Evolutionary conservation across 2,113 vertebrate genomes (phyloP).

Genomic region (Rissa tridactyla): DNA sequence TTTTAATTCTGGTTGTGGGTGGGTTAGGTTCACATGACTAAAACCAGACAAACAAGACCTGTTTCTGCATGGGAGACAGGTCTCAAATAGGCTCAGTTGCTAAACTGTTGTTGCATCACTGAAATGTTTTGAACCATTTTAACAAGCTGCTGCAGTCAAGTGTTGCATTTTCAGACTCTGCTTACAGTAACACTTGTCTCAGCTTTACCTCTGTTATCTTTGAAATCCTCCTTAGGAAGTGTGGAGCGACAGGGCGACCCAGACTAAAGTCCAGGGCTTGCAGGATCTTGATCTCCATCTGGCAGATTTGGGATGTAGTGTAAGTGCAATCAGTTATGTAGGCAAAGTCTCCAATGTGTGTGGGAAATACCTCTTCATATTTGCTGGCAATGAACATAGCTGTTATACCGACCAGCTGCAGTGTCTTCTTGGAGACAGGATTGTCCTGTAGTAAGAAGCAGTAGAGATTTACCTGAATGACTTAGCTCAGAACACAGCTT

Average conservation of each 20-base stretch:
- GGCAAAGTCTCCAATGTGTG: constrained; percentile 77
- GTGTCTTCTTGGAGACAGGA: constrained; percentile 77
- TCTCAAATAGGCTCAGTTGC: neutral
- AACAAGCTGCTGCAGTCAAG: neutral
- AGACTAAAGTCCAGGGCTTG: constrained; percentile 79
- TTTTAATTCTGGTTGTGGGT: neutral
- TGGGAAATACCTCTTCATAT: constrained; percentile 84
- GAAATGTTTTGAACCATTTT: neutral
- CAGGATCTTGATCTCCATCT: constrained; percentile 86
- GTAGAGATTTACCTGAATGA: neutral
- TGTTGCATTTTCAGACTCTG: neutral
- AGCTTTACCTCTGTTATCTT: constrained; percentile 80
- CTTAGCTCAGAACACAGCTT: neutral
- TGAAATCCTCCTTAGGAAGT: constrained; percentile 83
- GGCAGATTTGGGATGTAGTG: constrained; percentile 77
- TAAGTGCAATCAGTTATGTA: constrained; percentile 78
- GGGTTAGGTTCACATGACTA: neutral
- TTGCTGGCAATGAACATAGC: constrained; percentile 90
- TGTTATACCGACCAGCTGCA: constrained; percentile 86
- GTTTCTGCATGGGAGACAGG: neutral
- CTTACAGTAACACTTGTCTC: neutral
- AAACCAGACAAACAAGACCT: neutral
- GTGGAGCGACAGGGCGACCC: constrained; percentile 77
- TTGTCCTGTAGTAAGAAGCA: constrained; percentile 67
- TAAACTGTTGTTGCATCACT: neutral